Percentiles rank a stretch among this genome's conserved stretches.
phyloP scores from a whole-genome alignment of 35 echinoderm and acorn worm genomes.

The Apostichopus parvimensis region DNA sequence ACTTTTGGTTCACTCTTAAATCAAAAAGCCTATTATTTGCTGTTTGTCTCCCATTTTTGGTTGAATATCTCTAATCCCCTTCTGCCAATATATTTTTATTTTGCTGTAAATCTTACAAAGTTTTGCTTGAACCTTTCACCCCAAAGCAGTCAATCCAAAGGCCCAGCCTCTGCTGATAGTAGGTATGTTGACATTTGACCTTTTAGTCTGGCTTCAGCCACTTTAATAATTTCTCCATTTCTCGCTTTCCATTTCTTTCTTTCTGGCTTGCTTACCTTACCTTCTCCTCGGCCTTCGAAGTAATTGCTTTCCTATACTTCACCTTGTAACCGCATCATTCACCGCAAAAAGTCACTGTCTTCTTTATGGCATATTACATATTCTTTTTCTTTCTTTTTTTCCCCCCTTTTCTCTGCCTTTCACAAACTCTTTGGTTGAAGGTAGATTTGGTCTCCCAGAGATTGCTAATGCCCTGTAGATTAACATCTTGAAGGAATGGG shows the following conservation, averaged over 20 bases:
- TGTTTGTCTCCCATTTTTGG: background rate
- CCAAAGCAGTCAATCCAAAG: slow-evolving; percentile 45
- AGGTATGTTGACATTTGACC: slow-evolving; percentile 60
- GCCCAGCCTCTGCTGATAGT: slow-evolving; percentile 51
- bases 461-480: no score
- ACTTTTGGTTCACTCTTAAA: background rate
- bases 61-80: background rate
- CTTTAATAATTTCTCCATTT: slow-evolving; percentile 11
- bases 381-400: background rate
- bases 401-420: no score
- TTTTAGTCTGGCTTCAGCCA: slow-evolving; percentile 32
- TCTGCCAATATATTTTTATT: slow-evolving; percentile 19
- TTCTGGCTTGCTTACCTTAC: background rate
- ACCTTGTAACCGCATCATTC: background rate
- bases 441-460: no score
- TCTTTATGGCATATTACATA: background rate
- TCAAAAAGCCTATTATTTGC: background rate
- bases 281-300: background rate
- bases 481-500: no score
- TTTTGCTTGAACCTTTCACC: slow-evolving; percentile 50
- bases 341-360: background rate
- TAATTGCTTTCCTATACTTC: background rate
- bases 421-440: no score
- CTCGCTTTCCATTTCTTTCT: slow-evolving; percentile 14
- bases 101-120: slow-evolving; percentile 21